These are phyloP conservation scores for Sycophaga agraensis DNA, from an alignment of 1,140 invertebrate genomes.

Conservation along the genomic window DNA sequence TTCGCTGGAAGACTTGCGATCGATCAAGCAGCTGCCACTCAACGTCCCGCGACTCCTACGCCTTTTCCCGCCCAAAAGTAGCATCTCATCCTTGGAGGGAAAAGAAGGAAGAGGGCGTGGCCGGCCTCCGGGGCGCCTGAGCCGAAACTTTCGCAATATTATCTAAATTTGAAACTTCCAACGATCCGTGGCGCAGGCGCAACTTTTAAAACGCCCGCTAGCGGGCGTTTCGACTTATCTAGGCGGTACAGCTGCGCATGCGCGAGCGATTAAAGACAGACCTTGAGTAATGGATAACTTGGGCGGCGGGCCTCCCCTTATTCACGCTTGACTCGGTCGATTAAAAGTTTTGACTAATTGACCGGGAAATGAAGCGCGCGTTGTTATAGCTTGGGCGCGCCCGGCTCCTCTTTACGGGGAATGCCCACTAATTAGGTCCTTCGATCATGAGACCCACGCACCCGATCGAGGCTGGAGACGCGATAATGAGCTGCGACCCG, in stretches of 20 bases:
- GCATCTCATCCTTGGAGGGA: no score
- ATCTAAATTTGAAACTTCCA: conserved; percentile 23
- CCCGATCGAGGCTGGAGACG: no score
- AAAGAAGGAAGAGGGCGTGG: no score
- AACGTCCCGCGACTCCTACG: no score
- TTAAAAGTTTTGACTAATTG: conserved; percentile 34
- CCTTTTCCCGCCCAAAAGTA: no score
- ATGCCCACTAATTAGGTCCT: conserved; percentile 14
- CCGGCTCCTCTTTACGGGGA: not conserved
- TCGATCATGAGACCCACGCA: no score
- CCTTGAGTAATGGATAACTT: conserved; percentile 11
- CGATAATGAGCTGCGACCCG: conserved; percentile 4
- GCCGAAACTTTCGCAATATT: conserved; percentile 23
- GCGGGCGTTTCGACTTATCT: conserved; percentile 16
- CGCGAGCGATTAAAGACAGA: not conserved
- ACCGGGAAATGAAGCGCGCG: conserved; percentile 20
- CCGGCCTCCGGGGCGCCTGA: not conserved
- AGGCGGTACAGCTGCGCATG: conserved; percentile 6
- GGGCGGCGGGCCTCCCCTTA: no score
- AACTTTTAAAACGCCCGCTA: conserved; percentile 14
- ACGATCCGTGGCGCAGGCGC: conserved; percentile 2
- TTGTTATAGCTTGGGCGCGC: conserved; percentile 6
- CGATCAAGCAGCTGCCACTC: no score
- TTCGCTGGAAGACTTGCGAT: no score
- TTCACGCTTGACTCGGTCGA: conserved; percentile 20